phyloP scores from a whole-genome alignment of 2,888 invertebrate genomes.

The Thera britannica region DNA sequence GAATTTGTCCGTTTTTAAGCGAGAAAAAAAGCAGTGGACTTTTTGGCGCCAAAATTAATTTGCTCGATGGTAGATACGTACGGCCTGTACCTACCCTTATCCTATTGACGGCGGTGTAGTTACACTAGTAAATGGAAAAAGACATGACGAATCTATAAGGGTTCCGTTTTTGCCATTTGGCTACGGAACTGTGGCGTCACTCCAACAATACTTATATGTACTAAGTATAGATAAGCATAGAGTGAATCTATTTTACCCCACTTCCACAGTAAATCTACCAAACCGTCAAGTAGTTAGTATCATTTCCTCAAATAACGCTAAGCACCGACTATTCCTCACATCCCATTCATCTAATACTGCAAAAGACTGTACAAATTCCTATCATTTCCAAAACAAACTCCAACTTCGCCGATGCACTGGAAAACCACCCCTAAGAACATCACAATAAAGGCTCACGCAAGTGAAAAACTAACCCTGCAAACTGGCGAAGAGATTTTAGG shows the following conservation, averaged over 20 bases:
- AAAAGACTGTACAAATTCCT: slow-evolving; percentile 59
- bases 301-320: slow-evolving; percentile 42
- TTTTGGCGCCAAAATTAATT: slow-evolving; percentile 28
- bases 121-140: too few relatives aligned
- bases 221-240: not conserved
- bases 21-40: slow-evolving; percentile 18
- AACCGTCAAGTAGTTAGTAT: slow-evolving; percentile 28
- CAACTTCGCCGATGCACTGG: slow-evolving; percentile 3
- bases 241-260: not conserved
- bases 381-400: slow-evolving; percentile 48
- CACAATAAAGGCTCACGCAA: slow-evolving; percentile 1
- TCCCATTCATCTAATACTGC: slow-evolving; percentile 43
- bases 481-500: not conserved
- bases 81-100: too few relatives aligned
- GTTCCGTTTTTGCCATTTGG: not conserved
- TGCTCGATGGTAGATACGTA: too few relatives aligned
- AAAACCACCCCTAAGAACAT: slow-evolving; percentile 17
- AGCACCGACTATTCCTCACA: slow-evolving; percentile 46
- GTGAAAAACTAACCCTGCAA: not conserved
- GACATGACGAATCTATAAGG: too few relatives aligned
- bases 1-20: slow-evolving; percentile 18
- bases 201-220: not conserved
- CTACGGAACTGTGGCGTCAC: too few relatives aligned
- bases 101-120: too few relatives aligned
- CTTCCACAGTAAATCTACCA: not conserved